A percentile compares a stretch with the other conserved stretches of the same genome.
Conservation (phyloP, 2,113 vertebrate genomes). For the Sebastes schlegelii region DNA sequence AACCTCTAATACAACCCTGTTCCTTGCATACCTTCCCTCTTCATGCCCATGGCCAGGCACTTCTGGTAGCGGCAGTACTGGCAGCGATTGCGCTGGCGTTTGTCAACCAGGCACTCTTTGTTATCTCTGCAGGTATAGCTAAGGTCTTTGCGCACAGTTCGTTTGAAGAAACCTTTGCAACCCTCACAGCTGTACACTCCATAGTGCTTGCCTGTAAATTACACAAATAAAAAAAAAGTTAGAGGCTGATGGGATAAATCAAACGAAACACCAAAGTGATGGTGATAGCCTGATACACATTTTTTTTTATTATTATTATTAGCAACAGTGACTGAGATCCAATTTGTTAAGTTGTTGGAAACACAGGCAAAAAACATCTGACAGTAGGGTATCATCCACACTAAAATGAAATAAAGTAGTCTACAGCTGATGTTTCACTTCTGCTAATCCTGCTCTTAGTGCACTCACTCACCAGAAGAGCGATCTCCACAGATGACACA, state of each 20-base stretch:
- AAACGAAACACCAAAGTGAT: slow-evolving; percentile 1
- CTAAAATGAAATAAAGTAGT: slow-evolving; percentile 4
- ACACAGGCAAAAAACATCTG: not conserved
- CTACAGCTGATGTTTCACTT: slow-evolving; percentile 16
- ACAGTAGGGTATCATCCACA: slow-evolving; percentile 6
- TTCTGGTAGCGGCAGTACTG: slow-evolving; percentile 99
- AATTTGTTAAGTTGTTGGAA: slow-evolving; percentile 2
- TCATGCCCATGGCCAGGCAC: slow-evolving; percentile 98
- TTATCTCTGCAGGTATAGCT: slow-evolving; percentile 96
- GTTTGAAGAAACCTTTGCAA: slow-evolving; percentile 98
- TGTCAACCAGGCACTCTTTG: slow-evolving; percentile 96
- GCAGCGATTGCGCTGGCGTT: slow-evolving; percentile 97
- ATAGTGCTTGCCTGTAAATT: slow-evolving; percentile 93
- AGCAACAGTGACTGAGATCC: not conserved
- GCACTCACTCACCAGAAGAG: slow-evolving; percentile 87
- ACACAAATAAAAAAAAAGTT: not conserved
- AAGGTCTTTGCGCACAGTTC: slow-evolving; percentile 95
- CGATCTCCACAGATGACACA: slow-evolving; percentile 94
- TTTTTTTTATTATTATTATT: not conserved
- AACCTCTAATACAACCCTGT: not conserved
- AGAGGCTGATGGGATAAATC: not conserved
- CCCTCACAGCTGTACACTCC: slow-evolving; percentile 98
- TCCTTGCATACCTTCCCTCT: slow-evolving; percentile 90
- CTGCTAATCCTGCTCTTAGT: slow-evolving; percentile 22
- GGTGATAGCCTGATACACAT: not conserved